These are phyloP conservation scores for Beaufortia kweichowensis DNA, from an alignment of 2,113 vertebrate genomes.

Conservation along the genomic window DNA sequence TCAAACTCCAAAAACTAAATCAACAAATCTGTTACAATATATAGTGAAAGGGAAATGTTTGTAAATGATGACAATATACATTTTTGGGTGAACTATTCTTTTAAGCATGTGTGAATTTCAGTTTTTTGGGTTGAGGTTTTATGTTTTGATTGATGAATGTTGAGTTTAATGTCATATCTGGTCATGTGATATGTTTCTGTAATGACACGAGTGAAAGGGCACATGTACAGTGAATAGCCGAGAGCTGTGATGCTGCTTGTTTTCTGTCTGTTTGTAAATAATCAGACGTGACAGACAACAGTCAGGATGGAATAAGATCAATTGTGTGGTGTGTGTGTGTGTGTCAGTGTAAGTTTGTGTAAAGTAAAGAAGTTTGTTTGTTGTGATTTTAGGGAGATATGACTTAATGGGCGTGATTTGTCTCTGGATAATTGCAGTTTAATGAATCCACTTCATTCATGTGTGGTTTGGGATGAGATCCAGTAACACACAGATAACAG, in stretches of 20 bases:
- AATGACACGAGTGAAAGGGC: not conserved
- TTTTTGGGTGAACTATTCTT: not conserved
- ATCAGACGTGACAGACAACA: not conserved
- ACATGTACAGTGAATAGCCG: not conserved
- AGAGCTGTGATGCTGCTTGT: not conserved
- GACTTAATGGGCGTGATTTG: slow-evolving; percentile 7
- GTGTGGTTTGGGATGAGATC: slow-evolving; percentile 26
- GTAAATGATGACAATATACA: too few species aligned
- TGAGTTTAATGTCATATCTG: not conserved
- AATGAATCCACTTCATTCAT: slow-evolving; percentile 43
- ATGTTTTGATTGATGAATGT: not conserved
- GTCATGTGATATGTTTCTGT: not conserved
- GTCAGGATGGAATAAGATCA: too few species aligned
- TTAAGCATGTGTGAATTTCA: not conserved
- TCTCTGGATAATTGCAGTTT: slow-evolving; percentile 14
- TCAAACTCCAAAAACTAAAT: too few species aligned
- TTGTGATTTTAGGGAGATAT: not conserved
- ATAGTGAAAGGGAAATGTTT: too few species aligned
- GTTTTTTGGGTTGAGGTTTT: not conserved
- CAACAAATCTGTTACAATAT: too few species aligned
- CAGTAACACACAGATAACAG: slow-evolving; percentile 24
- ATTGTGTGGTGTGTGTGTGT: too few species aligned
- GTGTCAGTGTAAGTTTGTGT: not conserved
- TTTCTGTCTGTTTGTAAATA: not conserved
- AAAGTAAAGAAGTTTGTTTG: not conserved